Base-by-base conservation (phyloP, 2,113 vertebrate genomes). In the Cisticola juncidis region DNA sequence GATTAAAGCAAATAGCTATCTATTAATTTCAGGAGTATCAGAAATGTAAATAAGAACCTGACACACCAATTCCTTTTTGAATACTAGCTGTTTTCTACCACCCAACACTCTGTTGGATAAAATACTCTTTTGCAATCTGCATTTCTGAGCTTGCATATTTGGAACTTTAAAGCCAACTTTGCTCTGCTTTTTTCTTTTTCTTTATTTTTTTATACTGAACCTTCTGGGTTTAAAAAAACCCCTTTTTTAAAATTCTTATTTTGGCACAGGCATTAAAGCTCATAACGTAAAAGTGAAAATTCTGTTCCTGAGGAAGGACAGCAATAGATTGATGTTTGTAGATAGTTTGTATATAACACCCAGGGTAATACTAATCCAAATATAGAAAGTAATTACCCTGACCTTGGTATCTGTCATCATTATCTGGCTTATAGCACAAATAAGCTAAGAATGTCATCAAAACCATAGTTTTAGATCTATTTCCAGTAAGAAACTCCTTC, bases 381-480 rank as follows among this genome's bases (percentile, higher is more conserved):
- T 97, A 98, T 92, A 95, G 95, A 97, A 96, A 85, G 56, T 96
- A 97, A 98, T 97, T 96, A 90, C 86, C 86, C 84, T 98, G 97
- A 98, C 97, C 97, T 98, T 98, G 96, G 60, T 94, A 96, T 92
- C 77, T 97, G 92, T 97, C 96, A 95, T 97, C 93, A 95, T 96
- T 98, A 96, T 93, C 74, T 96, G 95, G 71, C 91, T 97, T 92
- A 91, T 56, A 90, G 74, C 77, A 95, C 72, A 85, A 94, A 90
- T 96, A 40, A 40, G 26, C 76, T 87, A 91, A 95, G 86, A 97
- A 96, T 92, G 90, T 90, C 92, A 97, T 97, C 86, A 96, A 97
- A 98, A 90, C 64, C 54, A 33, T 66, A 82, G 51, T 94, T 98
- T 98, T 93, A 97, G 92, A 97, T 97, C 90, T 97, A 89, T 97